A percentile compares a stretch with the other conserved stretches of the same genome.
Evolutionary conservation across 2,888 invertebrate genomes (phyloP).

Genomic region (Ectobius pallidus): DNA sequence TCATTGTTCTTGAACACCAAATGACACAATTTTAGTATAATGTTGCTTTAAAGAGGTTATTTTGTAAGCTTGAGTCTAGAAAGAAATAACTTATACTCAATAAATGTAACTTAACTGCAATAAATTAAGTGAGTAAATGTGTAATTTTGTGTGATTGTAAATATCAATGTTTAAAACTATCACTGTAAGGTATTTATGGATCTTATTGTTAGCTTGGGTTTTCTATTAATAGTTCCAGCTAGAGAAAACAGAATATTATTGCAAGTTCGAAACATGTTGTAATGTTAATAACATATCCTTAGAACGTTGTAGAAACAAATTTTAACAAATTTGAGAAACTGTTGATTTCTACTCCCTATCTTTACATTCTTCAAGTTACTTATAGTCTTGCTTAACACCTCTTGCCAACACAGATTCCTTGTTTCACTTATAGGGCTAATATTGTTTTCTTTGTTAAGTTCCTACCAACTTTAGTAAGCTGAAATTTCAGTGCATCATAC

Average conservation of each 20-base stretch:
- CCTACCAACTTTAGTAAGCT: neutral
- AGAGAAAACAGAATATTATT: neutral
- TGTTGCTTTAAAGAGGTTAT: too few relatives aligned
- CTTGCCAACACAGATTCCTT: neutral
- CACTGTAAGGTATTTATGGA: conserved; percentile 28
- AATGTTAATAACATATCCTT: neutral
- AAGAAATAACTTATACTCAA: too few relatives aligned
- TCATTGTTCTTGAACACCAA: too few relatives aligned
- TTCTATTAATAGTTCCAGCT: conserved; percentile 23
- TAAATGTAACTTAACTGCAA: conserved; percentile 7
- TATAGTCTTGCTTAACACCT: conserved; percentile 1
- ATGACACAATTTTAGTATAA: too few relatives aligned
- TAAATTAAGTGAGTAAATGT: conserved; percentile 18
- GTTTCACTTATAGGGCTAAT: too few relatives aligned
- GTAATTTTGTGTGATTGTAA: conserved; percentile 26
- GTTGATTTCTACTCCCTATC: too few relatives aligned
- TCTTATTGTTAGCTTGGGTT: conserved; percentile 26
- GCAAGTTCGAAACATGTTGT: neutral
- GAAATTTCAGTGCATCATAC: neutral
- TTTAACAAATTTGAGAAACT: neutral
- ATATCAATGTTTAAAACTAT: conserved; percentile 11
- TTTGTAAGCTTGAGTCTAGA: too few relatives aligned
- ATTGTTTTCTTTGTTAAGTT: conserved; percentile 18
- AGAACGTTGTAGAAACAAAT: neutral
- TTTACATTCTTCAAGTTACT: too few relatives aligned